Conservation (phyloP, 2,113 vertebrate species). For the Polypterus bichir region DNA sequence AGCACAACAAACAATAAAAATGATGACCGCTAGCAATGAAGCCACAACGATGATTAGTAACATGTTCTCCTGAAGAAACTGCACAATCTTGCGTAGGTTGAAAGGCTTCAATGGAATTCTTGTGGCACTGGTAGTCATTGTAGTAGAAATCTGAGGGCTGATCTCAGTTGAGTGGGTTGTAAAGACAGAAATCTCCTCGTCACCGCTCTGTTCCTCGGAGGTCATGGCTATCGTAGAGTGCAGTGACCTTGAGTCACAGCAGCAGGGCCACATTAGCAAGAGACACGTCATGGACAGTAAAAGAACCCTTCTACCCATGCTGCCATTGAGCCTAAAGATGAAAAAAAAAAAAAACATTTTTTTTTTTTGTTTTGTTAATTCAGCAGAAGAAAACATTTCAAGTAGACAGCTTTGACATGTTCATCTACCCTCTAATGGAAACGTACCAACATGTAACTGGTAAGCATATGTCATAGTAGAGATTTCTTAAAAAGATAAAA, state of each 20-base stretch:
- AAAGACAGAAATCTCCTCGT: slow-evolving; percentile 55
- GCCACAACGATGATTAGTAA: slow-evolving; percentile 79
- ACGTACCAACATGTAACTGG: too few relatives aligned
- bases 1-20: slow-evolving; percentile 80
- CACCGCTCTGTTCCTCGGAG: slow-evolving; percentile 44
- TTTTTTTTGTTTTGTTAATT: too few relatives aligned
- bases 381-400: too few relatives aligned
- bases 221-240: slow-evolving; percentile 32
- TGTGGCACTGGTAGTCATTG: slow-evolving; percentile 58
- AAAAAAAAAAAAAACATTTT: too few relatives aligned
- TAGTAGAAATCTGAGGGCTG: slow-evolving; percentile 19
- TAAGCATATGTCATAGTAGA: too few relatives aligned
- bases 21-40: slow-evolving; percentile 70
- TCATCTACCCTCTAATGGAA: too few relatives aligned
- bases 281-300: slow-evolving; percentile 30
- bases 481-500: too few relatives aligned
- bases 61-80: slow-evolving; percentile 75
- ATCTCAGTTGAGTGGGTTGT: slow-evolving; percentile 29
- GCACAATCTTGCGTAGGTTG: slow-evolving; percentile 61
- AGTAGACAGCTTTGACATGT: too few relatives aligned
- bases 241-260: slow-evolving; percentile 22
- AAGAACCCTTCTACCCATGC: slow-evolving; percentile 2
- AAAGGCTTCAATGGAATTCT: slow-evolving; percentile 45
- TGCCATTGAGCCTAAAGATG: too few relatives aligned
- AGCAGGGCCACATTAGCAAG: slow-evolving; percentile 31